These are phyloP conservation scores for Hemicordylus capensis DNA, from an alignment of 2,113 vertebrate species.

Conservation along the genomic window DNA sequence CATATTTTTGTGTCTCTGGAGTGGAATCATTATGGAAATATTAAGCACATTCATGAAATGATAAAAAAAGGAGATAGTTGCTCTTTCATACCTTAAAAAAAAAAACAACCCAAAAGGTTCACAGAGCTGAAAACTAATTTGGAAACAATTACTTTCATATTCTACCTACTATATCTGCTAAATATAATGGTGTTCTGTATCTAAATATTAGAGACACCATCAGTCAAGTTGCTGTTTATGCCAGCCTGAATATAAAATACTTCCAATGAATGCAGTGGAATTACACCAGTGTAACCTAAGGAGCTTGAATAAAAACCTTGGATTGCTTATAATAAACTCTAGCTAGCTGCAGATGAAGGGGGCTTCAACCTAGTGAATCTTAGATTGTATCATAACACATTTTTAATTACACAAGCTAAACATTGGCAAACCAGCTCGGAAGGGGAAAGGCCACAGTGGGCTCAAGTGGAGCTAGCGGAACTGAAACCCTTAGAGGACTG, in stretches of 20 bases:
- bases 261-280: conserved; percentile 32
- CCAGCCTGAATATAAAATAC: conserved; percentile 22
- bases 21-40: conserved; percentile 64
- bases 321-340: no score
- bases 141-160: conserved; percentile 4
- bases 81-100: not conserved
- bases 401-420: no score
- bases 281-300: not conserved
- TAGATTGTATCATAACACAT: no score
- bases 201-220: not conserved
- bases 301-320: not conserved
- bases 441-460: no score
- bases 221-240: conserved; percentile 19
- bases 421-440: no score
- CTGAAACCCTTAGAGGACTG: no score
- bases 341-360: no score
- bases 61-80: conserved; percentile 37
- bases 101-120: not conserved
- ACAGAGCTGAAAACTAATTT: conserved; percentile 9
- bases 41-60: conserved; percentile 46
- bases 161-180: not conserved
- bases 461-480: no score
- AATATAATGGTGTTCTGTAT: conserved; percentile 11
- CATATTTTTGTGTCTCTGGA: conserved; percentile 57
- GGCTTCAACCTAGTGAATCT: no score